Evolutionary conservation across 2,113 vertebrate genomes (phyloP), one percentile per base, ranked within the genome.

Genomic region (Apistogramma diplotaenia): DNA sequence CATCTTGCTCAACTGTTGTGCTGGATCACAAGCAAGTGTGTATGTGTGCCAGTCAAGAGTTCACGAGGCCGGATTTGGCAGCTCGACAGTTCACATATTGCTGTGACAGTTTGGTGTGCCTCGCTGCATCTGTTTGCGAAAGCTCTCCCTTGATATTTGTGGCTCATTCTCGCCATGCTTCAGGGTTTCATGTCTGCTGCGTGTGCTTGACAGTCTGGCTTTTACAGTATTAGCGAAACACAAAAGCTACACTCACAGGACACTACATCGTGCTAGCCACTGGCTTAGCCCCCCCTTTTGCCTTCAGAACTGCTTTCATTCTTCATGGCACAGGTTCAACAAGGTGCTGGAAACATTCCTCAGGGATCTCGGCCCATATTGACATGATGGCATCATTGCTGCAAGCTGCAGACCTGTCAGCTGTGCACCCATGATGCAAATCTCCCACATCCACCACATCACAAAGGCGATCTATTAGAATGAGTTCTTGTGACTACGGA

Each of bases 61-160:
- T 82, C 74, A 84, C 8, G 9, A 82, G 84, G 53, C 49, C 74
- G 62, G 23, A 81, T 87, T 85, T 85, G 60, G 70, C 77, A 78
- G 61, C 70, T 70, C 8, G 67, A 80, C 40, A 37, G 74, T 67
- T 85, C 35, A 43, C 74, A 62, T 59, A 74, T 82, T 84, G 62
- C 60, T 51, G 71, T 74, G 77, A 85, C 78, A 74, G 76, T 78
- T 58, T 57, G 60, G 35, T 40, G 78, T 57, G 85, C 79, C 71
- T 82, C 74, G 12, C 31, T 58, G 75, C 76, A 54, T 82, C 76
- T 79, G 85, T 78, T 76, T 78, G 79, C 74, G 71, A 49, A 33
- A 85, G 58, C 81, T 71, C 37, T 82, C 72, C 80, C 60, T 53
- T 18, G 65, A 70, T 76, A 83, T 77, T 67, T 55, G 62, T 21